phyloP scores from a whole-genome alignment of 2,797 vertebrate species.

The Cygnus olor region DNA sequence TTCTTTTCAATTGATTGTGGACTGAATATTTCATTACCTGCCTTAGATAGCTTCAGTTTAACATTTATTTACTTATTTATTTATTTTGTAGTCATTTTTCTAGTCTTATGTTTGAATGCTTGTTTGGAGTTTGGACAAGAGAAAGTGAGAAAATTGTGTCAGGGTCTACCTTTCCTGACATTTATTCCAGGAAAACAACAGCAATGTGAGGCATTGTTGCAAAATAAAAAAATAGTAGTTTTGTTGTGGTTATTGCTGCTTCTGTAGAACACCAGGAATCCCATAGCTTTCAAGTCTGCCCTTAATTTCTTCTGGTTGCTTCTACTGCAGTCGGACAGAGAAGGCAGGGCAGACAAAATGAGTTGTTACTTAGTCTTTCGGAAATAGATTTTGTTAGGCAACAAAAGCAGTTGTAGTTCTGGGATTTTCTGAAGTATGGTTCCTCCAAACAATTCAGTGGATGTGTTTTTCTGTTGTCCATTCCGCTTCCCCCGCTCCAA shows the following conservation, averaged over 20 bases:
- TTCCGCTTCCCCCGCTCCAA: too few species aligned
- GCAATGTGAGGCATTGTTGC: too few species aligned
- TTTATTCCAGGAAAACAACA: background rate
- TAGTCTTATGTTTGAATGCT: background rate
- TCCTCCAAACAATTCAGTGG: background rate
- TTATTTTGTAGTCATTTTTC: background rate
- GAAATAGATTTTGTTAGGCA: background rate
- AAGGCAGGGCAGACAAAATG: background rate
- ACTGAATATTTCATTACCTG: background rate
- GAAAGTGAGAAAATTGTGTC: background rate
- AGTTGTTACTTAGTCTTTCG: conserved; percentile 18
- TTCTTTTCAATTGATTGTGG: background rate
- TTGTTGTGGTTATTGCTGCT: background rate
- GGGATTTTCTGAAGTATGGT: background rate
- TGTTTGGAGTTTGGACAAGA: background rate
- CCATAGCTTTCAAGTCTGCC: background rate
- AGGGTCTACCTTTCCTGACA: background rate
- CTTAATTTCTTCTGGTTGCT: background rate
- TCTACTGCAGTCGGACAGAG: background rate
- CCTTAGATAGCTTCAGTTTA: background rate
- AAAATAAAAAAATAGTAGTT: background rate
- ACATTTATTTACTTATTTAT: background rate
- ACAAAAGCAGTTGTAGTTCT: background rate
- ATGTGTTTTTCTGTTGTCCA: background rate
- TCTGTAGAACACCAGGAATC: background rate